Base-by-base conservation (phyloP, 2,113 vertebrate species). In the Gambusia affinis region DNA sequence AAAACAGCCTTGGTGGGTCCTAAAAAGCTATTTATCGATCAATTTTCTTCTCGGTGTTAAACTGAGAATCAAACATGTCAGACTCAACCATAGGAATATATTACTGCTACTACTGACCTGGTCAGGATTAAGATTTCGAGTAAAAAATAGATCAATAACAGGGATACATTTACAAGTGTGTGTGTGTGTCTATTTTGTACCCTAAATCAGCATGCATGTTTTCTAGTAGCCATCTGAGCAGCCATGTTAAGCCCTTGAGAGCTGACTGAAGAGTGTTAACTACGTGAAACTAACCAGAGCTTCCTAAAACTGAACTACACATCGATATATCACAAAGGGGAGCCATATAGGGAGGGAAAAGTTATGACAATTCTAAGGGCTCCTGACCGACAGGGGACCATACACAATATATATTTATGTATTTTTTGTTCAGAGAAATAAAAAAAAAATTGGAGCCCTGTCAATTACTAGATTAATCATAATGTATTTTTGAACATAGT, bases 241-340 rank as follows among this genome's bases (percentile, higher is more conserved):
- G 63, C 60, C 73, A 74, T 71, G 29, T 67, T 44, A 79, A 65
- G 71, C 91, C 78, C 87, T 75, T 33, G 89, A 87, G 87, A 88
- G 88, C 89, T 91, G 88, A 92, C 83, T 83, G 68, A 73, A 82
- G 83, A 73, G 70, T 63, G 78, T 22, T 81, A 76, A 80, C 80
- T 85, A 66, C 80, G 66, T 75, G 47, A 78, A 24, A 68, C 71
- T 83, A 89, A 88, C 92, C 85, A 89, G 70, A 64, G 72, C 68
- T 83, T 81, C 70, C 67, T 42, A 75, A 22, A 35, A 74, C 83
- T 80, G 67, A 12, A 66, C 60, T 62, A 57, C 71, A 37, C 73
- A 87, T 73, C 72, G 81, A 67, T 83, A 80, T 64, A 76, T 14
- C 24, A 61, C 33, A 70, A 70, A 33, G 7, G 33, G 33, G 33